Conservation (phyloP, 2,113 vertebrate species). For the Elgaria multicarinata region DNA sequence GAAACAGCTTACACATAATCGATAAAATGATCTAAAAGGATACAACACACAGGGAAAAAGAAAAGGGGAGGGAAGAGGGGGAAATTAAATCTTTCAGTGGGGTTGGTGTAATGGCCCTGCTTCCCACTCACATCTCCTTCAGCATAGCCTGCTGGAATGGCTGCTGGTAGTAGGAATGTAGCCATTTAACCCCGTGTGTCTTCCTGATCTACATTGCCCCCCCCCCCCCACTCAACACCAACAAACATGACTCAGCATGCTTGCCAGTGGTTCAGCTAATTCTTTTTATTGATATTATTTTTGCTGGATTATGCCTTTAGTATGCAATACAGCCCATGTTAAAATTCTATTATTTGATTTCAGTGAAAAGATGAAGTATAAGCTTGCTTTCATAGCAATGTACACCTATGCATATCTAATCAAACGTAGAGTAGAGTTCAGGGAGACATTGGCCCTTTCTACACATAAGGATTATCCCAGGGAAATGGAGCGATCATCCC, state of each 20-base stretch:
- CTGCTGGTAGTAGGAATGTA: too few species aligned
- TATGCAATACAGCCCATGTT: background rate
- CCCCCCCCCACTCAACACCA: background rate
- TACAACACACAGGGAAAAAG: too few species aligned
- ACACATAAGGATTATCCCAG: too few species aligned
- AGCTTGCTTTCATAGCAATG: background rate
- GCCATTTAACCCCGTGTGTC: background rate
- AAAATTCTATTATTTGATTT: background rate
- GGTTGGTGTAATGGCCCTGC: too few species aligned
- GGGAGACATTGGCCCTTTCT: too few species aligned
- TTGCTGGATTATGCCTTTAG: background rate
- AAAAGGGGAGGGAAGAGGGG: too few species aligned
- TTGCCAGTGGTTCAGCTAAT: background rate
- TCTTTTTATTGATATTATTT: background rate
- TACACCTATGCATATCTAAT: background rate
- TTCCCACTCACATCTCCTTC: too few species aligned
- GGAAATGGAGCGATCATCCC: too few species aligned
- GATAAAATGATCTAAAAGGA: too few species aligned
- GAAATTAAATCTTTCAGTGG: too few species aligned
- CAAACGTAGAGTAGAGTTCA: background rate
- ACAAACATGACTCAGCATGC: background rate
- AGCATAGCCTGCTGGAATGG: too few species aligned
- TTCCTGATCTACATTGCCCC: background rate
- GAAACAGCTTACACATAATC: too few species aligned
- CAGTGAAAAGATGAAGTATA: background rate